phyloP scores from a whole-genome alignment of 1,140 invertebrate genomes.

The Lepidurus apus region DNA sequence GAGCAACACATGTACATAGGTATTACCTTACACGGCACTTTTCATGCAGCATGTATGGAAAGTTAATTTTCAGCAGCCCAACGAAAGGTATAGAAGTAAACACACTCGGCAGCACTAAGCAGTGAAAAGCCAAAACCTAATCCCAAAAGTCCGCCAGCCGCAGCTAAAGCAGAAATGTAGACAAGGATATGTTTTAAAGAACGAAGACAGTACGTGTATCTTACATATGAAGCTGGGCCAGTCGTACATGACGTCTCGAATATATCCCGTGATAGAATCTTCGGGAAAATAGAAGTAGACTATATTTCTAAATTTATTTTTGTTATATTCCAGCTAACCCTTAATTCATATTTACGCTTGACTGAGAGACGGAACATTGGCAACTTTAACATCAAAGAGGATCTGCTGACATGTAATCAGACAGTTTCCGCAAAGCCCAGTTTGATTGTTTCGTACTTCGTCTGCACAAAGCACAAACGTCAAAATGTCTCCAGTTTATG shows the following conservation, averaged over 20 bases:
- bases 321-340: not conserved
- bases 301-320: not conserved
- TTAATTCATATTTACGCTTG: not conserved
- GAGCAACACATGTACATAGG: too few species aligned
- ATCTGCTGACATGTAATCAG: not conserved
- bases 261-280: not conserved
- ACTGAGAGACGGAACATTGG: not conserved
- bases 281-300: conserved; percentile 2
- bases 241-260: not conserved
- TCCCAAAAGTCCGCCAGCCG: conserved; percentile 29
- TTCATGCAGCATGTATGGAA: not conserved
- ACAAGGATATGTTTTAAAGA: not conserved
- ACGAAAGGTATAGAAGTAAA: conserved; percentile 31
- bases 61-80: conserved; percentile 24
- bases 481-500: not conserved
- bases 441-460: conserved; percentile 10
- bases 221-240: not conserved
- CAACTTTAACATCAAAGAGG: not conserved
- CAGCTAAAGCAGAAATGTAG: not conserved
- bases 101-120: conserved; percentile 29
- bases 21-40: not conserved
- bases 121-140: conserved; percentile 33
- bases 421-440: not conserved
- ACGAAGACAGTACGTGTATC: not conserved
- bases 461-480: not conserved